Conservation (phyloP, 2,888 invertebrate species). For the Drosophila fulvimacula region DNA sequence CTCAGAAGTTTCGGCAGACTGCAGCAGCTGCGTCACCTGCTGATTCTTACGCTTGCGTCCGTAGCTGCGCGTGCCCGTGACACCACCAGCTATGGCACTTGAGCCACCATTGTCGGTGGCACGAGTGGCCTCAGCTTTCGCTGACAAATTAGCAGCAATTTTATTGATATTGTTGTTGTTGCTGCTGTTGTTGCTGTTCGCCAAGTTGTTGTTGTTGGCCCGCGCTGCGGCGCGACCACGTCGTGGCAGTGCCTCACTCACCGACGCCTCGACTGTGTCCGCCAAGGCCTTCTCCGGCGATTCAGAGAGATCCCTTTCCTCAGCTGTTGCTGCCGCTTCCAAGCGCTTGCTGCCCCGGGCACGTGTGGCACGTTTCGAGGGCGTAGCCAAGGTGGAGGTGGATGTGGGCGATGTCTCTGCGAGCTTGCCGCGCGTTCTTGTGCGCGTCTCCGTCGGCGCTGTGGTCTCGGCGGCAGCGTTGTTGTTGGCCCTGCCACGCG, state of each 20-base stretch:
- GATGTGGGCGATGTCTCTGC: slow-evolving; percentile 16
- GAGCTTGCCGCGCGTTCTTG: slow-evolving; percentile 39
- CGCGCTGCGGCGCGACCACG: slow-evolving; percentile 78
- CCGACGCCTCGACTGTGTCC: slow-evolving; percentile 22
- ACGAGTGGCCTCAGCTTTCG: slow-evolving; percentile 75
- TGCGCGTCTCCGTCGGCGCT: slow-evolving; percentile 39
- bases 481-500: slow-evolving; percentile 40
- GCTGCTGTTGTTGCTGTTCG: slow-evolving; percentile 47
- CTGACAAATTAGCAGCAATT: slow-evolving; percentile 79
- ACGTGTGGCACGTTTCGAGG: slow-evolving; percentile 63
- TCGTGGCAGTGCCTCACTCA: slow-evolving; percentile 45
- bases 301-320: slow-evolving; percentile 45
- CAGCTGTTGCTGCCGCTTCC: slow-evolving; percentile 36
- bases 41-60: slow-evolving; percentile 84
- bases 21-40: slow-evolving; percentile 73
- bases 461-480: neutral
- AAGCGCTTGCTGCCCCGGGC: slow-evolving; percentile 47
- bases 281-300: slow-evolving; percentile 27
- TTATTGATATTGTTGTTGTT: slow-evolving; percentile 77
- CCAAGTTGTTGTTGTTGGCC: slow-evolving; percentile 38
- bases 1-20: slow-evolving; percentile 25
- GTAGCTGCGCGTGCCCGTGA: slow-evolving; percentile 70
- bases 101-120: slow-evolving; percentile 43
- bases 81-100: neutral
- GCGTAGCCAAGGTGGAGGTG: slow-evolving; percentile 6